Base-by-base conservation (phyloP, 2,888 invertebrate genomes). In the Tetramorium bicarinatum region DNA sequence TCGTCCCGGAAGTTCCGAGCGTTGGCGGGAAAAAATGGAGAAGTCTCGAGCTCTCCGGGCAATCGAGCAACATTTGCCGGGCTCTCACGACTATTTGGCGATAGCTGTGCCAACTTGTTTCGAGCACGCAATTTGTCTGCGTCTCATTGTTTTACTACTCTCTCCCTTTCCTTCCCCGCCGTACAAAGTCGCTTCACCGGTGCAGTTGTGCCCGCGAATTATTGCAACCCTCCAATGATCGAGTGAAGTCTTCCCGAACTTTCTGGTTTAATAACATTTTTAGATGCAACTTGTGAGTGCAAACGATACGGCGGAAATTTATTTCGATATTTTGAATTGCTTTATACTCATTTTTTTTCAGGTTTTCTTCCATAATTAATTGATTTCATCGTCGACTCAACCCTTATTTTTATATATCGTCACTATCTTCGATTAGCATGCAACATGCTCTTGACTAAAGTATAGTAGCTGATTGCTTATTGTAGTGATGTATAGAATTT, bases 31-130 rank as follows among this genome's bases (percentile, higher is more conserved):
- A 89, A 85, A 89, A 85, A 87, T 87, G 86, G 87, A 87, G 84
- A 84, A 87, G 83, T 85, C 79, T 88, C 62, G 88, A 87, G 87
- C 85, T 83, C 85, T 83, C 80, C 83, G 82, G 82, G 90, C 89
- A 90, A 90, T 90, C 90, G 90, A 90, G 90, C 77, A 94, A 94
- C 94, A 94, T 94, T 94, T 94, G 94, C 91, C 87, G 77, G 87
- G 91, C 92, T 94, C 94, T 93, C 94, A 93, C 94, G 94, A 93
- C 93, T 94, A 93, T 94, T 94, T 94, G 94, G 94, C 94, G 94
- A 94, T 94, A 94, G 93, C 94, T 94, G 93, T 94, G 94, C 94
- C 94, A 94, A 94, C 94, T 94, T 93, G 94, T 93, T 94, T 94
- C 92, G 83, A 92, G 90, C 94, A 94, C 94, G 94, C 94, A 93